Conservation (phyloP, 2,797 vertebrate genomes). For the Gobionotothen gibberifrons region DNA sequence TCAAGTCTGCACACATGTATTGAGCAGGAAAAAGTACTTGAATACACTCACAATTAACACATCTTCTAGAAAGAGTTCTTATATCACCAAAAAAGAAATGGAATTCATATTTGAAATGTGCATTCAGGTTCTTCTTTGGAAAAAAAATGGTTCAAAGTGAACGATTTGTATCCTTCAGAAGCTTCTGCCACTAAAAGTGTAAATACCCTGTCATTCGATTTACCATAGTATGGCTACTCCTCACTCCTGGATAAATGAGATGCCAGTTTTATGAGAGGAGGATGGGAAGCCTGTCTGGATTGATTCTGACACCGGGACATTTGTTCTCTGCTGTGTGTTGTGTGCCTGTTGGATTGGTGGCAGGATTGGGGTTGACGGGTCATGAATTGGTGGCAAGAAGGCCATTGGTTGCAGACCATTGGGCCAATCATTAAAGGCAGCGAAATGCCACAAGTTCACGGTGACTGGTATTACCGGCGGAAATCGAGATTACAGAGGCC, state of each 20-base stretch:
- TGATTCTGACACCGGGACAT: constrained; percentile 82
- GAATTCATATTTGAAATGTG: constrained; percentile 60
- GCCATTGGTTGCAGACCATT: constrained; percentile 81
- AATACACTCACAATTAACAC: constrained; percentile 45
- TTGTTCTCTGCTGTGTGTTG: constrained; percentile 78
- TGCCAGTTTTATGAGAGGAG: constrained; percentile 81
- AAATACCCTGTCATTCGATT: constrained; percentile 72
- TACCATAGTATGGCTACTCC: constrained; percentile 54
- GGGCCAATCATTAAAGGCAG: constrained; percentile 84
- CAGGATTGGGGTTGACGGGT: constrained; percentile 86
- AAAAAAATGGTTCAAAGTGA: constrained; percentile 38
- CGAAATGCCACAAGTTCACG: constrained; percentile 80
- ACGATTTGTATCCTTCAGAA: constrained; percentile 56
- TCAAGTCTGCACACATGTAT: constrained; percentile 36
- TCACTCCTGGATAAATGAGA: constrained; percentile 77
- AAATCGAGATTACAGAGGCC: constrained; percentile 79
- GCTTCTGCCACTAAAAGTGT: constrained; percentile 51
- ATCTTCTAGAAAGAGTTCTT: constrained; percentile 42
- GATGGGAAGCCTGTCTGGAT: constrained; percentile 79
- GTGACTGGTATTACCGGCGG: constrained; percentile 76
- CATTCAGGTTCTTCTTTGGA: constrained; percentile 33
- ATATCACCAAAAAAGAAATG: constrained; percentile 61
- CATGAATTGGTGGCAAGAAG: constrained; percentile 87
- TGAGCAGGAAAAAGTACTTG: constrained; percentile 19
- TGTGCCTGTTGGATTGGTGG: constrained; percentile 86